Base-by-base conservation (phyloP, 2,888 invertebrate species). In the Pterobdella sp. region DNA sequence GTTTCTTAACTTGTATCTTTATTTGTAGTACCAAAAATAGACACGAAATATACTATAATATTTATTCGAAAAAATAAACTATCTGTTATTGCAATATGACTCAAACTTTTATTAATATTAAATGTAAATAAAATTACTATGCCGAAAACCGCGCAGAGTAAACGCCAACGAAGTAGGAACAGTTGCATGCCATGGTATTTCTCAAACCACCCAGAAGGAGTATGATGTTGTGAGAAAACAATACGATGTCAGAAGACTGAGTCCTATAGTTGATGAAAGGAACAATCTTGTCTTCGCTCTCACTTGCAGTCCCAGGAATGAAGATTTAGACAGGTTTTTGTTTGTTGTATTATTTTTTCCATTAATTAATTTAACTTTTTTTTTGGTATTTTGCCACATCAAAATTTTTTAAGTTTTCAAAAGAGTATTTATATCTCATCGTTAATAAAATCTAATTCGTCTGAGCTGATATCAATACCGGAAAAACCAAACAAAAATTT, bases 141-240 rank as follows among this genome's bases (percentile, higher is more conserved):
- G 7, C 1, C 10, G 1, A 34, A 31, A 31, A 29, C 18, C 10
- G 22, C 32, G 42, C 63, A 73, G 73, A 26, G 68, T 73, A 22
- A 69, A 73, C 64, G 69, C 73, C 35, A 73, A 73, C n/a, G 36
- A 66, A 4, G 69, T 73, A 18, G 68, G 69, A 0, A 60, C 68
- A 1, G 69, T 49, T 32, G 31, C 68, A 26, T 73, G 73, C 34
- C 31, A 37, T 31, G 73, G 69, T n/a, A 64, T 73, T n/a, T n/a
- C 34, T 31, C 31, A 60, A 31, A 64, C 63, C 31, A 22, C 35
- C 4, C 64, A 31, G 32, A 4, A 10, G 52, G 60, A 71, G 22
- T 71, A 37, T 26, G n/a, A 56, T 26, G 22, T 52, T 14, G 63
- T 71, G 29, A 34, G 32, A 14, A 63, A 60, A 2, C 35, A 71